These are phyloP conservation scores for Pristionchus japonicus DNA, from an alignment of 2,888 invertebrate species.

Conservation along the genomic window DNA sequence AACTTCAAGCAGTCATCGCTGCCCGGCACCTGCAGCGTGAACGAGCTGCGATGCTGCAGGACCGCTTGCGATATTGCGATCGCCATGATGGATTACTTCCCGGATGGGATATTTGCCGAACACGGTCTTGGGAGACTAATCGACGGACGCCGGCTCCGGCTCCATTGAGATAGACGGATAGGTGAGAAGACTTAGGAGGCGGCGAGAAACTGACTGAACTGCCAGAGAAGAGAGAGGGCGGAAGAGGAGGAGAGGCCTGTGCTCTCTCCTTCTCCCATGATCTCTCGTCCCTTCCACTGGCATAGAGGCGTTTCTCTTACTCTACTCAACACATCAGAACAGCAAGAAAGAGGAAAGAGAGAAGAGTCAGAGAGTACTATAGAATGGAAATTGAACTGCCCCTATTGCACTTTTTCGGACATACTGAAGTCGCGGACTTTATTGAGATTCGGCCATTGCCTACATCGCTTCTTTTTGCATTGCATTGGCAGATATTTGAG, in stretches of 20 bases:
- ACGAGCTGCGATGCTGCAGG: slow-evolving; percentile 58
- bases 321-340: slow-evolving; percentile 39
- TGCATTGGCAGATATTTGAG: not conserved
- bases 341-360: not conserved
- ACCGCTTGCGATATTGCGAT: slow-evolving; percentile 68
- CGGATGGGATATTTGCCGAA: no score
- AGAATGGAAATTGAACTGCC: slow-evolving; percentile 2
- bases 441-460: not conserved
- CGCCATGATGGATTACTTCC: slow-evolving; percentile 53
- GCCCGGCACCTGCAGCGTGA: slow-evolving; percentile 57
- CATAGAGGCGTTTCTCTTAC: slow-evolving; percentile 9
- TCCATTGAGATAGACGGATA: not conserved
- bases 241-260: not conserved
- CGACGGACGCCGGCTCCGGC: not conserved
- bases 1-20: slow-evolving; percentile 57
- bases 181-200: slow-evolving; percentile 31
- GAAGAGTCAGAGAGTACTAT: not conserved
- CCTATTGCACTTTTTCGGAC: slow-evolving; percentile 11
- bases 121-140: not conserved
- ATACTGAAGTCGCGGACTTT: not conserved
- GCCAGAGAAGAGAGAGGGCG: not conserved
- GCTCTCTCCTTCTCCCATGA: slow-evolving; percentile 6
- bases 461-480: not conserved
- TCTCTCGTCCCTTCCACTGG: not conserved
- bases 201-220: slow-evolving; percentile 19